Evolutionary conservation across 2,113 vertebrate species (phyloP).

Genomic region (Oreocharis arfaki): DNA sequence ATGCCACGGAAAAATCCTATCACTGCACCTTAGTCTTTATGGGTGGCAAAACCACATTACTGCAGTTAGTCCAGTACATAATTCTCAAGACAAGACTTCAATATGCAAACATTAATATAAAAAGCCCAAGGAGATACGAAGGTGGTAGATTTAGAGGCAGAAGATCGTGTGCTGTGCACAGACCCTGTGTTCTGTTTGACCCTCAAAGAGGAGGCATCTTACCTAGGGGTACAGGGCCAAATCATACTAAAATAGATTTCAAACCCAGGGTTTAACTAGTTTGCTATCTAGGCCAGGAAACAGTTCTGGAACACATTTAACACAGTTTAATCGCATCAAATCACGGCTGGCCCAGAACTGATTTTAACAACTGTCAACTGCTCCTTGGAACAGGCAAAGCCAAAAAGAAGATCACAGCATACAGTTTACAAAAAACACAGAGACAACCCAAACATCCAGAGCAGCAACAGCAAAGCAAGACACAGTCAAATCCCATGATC

Average conservation of each 20-base stretch:
- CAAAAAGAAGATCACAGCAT: not conserved
- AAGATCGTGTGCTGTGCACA: not conserved
- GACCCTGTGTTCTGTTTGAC: not conserved
- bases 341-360: constrained; percentile 37
- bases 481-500: constrained; percentile 37
- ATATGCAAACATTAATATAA: not conserved
- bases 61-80: not conserved
- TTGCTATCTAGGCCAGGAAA: constrained; percentile 60
- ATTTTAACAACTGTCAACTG: constrained; percentile 58
- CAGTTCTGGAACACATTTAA: constrained; percentile 55
- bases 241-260: not conserved
- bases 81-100: not conserved
- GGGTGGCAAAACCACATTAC: not conserved
- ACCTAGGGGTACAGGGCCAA: not conserved
- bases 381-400: constrained; percentile 4
- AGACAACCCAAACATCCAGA: not conserved
- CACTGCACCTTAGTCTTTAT: not conserved
- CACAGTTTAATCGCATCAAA: constrained; percentile 49
- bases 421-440: not conserved
- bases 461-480: not conserved
- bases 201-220: not conserved
- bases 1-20: not conserved
- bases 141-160: not conserved
- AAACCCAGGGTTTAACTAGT: constrained; percentile 22
- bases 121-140: not conserved